Base-by-base conservation (phyloP, 2,113 vertebrate genomes). In the Hemiprocne comata region DNA sequence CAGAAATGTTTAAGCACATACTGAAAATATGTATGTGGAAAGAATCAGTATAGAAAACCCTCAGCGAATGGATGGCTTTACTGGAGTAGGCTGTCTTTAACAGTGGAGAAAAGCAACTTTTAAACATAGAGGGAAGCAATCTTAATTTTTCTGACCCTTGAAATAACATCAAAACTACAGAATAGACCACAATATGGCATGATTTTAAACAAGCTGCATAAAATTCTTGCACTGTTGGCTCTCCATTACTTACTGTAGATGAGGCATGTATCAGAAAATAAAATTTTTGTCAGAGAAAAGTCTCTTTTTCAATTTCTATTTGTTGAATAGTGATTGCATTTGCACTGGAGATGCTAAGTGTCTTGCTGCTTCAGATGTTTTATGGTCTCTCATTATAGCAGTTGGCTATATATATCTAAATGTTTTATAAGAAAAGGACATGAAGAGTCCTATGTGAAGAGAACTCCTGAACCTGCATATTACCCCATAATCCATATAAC, bases 391-490 rank as follows among this genome's bases (percentile, higher is more conserved):
- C 15, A 40, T 95, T 94, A 67, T 4, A 89, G 40, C 53, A 80
- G 48, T 55, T 79, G 54, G 71, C 79, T 74, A 60, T 31, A 44
- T 78, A 42, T 48, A 84, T 64, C 7, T 33, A 24, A 87, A 51
- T 73, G 25, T 76, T 87, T 94, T 85, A 79, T 62, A 85, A 89
- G 87, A 44, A 75, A 89, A 93, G 75, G 44, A 74, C 58, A 85
- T 48, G 91, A 94, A 79, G 51, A 24, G 33, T 34, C 51, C 28
- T 65, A 46, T 31, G 48, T 6, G 25, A 91, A 85, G 77, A 66
- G 81, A 94, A 79, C 34, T 62, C 61, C 89, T 58, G 50, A 85
- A 71, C 67, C 81, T 87, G 71, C 58, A 76, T 72, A 85, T 89
- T 79, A 72, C 46, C 54, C 83, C 54, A 48, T 58, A 89, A 82